These are phyloP conservation scores for Pampusana beccarii DNA, from an alignment of 2,113 vertebrate species.

Conservation along the genomic window DNA sequence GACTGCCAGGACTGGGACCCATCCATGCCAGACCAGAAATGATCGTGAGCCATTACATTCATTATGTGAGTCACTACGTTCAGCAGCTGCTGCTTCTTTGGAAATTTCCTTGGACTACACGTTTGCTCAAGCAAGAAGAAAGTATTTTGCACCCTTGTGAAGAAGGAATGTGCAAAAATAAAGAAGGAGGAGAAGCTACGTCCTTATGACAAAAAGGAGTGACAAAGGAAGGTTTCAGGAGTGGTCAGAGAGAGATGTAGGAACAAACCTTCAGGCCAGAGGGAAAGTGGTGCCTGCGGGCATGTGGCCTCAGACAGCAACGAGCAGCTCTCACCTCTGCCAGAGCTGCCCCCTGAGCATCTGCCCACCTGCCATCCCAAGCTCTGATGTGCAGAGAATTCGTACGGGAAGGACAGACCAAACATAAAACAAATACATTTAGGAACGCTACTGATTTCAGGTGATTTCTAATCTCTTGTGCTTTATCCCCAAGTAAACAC, in stretches of 20 bases:
- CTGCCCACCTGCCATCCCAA: not conserved
- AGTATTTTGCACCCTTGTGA: not conserved
- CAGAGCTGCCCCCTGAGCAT: not conserved
- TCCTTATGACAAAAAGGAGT: not conserved
- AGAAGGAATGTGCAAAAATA: not conserved
- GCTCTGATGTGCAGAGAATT: not conserved
- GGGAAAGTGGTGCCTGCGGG: not conserved
- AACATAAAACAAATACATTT: not conserved
- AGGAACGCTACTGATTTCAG: not conserved
- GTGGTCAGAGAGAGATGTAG: not conserved
- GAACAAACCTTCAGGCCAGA: not conserved
- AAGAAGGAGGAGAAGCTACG: not conserved
- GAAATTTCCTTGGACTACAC: not conserved
- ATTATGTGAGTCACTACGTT: not conserved
- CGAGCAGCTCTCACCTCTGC: not conserved
- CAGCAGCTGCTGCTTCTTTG: not conserved
- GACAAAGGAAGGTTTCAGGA: not conserved
- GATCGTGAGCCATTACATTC: not conserved
- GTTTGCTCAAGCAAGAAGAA: not conserved
- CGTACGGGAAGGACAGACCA: not conserved
- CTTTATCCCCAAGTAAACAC: not conserved
- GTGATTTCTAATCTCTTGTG: not conserved
- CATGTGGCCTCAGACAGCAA: fast-evolving
- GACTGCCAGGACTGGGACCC: not conserved
- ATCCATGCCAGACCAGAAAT: not conserved